A percentile compares a stretch with the other conserved stretches of the same genome.
phyloP scores from a whole-genome alignment of 2,113 vertebrate species.

The Neogale vison region DNA sequence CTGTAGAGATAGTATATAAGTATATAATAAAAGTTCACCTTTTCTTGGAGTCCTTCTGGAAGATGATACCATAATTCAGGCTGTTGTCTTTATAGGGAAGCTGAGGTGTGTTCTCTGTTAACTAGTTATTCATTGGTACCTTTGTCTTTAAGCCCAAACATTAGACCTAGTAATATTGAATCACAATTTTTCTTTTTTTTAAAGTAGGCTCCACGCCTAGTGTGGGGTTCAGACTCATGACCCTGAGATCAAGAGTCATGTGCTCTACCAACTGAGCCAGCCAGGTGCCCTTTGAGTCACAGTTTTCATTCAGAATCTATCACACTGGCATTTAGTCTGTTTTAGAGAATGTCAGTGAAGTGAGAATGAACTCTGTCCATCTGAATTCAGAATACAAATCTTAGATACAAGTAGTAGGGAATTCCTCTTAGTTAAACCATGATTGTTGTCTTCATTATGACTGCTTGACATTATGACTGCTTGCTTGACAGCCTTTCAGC shows the following conservation, averaged over 20 bases:
- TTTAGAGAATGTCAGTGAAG: background rate
- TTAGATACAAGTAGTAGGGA: background rate
- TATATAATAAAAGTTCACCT: background rate
- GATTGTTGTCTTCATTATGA: background rate
- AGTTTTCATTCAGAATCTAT: background rate
- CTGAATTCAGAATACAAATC: background rate
- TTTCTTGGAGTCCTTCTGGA: background rate
- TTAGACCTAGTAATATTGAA: background rate
- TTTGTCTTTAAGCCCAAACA: background rate
- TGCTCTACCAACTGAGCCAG: background rate
- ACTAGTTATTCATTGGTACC: background rate
- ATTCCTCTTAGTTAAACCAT: background rate
- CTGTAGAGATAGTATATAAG: background rate
- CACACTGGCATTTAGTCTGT: background rate
- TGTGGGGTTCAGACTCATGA: background rate
- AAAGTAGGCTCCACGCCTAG: background rate
- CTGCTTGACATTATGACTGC: background rate
- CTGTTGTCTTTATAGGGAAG: background rate
- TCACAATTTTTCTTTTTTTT: background rate
- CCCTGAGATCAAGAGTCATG: background rate
- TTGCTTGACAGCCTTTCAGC: background rate
- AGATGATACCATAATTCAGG: background rate
- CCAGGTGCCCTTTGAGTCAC: background rate
- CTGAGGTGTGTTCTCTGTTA: background rate
- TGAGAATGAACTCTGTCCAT: background rate